These are phyloP conservation scores for Bombyx mandarina DNA, from an alignment of 1,140 invertebrate species.

Conservation along the genomic window DNA sequence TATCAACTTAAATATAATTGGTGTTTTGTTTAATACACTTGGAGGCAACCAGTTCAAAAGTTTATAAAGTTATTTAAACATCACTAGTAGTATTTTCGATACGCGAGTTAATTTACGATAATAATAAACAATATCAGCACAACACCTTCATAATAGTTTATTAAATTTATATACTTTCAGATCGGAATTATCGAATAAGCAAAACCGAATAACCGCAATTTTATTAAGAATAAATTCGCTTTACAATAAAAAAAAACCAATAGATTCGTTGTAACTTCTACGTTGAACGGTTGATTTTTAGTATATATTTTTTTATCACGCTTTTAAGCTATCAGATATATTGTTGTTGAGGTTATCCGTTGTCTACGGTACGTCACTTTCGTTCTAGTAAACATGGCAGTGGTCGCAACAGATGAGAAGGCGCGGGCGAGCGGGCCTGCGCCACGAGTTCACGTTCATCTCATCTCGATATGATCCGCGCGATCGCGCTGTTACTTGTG, in stretches of 20 bases:
- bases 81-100: constrained; percentile 8
- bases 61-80: constrained; percentile 9
- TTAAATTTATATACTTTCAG: too few relatives aligned
- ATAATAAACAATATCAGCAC: neutral
- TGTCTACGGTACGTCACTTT: constrained; percentile 62
- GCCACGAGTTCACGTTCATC: constrained; percentile 49
- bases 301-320: constrained; percentile 28
- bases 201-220: neutral
- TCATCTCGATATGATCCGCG: constrained; percentile 46
- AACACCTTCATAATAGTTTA: neutral
- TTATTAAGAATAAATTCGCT: neutral
- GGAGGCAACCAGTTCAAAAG: too few relatives aligned
- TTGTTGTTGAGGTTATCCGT: constrained; percentile 61
- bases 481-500: constrained; percentile 36
- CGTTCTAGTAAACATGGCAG: constrained; percentile 67
- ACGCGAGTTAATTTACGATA: neutral
- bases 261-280: constrained; percentile 50
- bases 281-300: constrained; percentile 21
- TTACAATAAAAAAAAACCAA: constrained; percentile 1
- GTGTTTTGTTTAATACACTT: too few relatives aligned
- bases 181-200: too few relatives aligned
- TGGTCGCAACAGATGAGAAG: constrained; percentile 63
- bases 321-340: constrained; percentile 30
- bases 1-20: too few relatives aligned
- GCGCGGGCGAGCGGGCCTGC: constrained; percentile 60